Evolutionary conservation across 2,113 vertebrate species (phyloP).

Genomic region (Centrocercus urophasianus): DNA sequence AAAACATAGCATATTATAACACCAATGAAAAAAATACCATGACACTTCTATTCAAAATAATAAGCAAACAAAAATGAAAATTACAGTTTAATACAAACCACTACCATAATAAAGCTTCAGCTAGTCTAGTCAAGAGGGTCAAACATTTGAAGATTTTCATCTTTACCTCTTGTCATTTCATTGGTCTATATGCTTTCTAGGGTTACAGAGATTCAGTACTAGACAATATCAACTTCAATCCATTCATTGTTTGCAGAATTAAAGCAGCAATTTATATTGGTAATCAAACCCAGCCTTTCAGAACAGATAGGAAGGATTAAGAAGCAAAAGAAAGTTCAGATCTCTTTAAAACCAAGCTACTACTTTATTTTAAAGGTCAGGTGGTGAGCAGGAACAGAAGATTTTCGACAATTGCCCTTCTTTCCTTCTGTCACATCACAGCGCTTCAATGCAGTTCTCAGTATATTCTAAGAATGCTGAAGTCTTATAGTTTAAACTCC

Average conservation of each 20-base stretch:
- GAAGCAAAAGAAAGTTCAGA: neutral
- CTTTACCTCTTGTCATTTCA: slow-evolving; percentile 30
- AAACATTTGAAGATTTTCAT: slow-evolving; percentile 56
- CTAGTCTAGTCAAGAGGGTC: slow-evolving; percentile 61
- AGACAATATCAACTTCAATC: neutral
- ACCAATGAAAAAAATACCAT: slow-evolving; percentile 24
- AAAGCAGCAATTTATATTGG: slow-evolving; percentile 12
- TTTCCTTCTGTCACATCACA: neutral
- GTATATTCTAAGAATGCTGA: neutral
- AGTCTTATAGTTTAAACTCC: neutral
- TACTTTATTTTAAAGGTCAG: neutral
- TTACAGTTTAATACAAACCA: slow-evolving; percentile 49
- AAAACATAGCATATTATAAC: neutral
- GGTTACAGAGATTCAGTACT: neutral
- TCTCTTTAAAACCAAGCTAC: neutral
- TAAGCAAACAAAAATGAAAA: neutral
- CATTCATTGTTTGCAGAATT: neutral
- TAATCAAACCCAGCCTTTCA: slow-evolving; percentile 16
- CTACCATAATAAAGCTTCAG: slow-evolving; percentile 54
- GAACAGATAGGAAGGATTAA: neutral
- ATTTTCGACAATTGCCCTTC: neutral
- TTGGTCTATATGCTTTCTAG: neutral
- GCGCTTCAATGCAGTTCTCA: neutral
- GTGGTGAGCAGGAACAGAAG: neutral
- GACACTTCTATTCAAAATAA: slow-evolving; percentile 50